phyloP scores from a whole-genome alignment of 2,888 invertebrate species.

The Dugesia japonica region DNA sequence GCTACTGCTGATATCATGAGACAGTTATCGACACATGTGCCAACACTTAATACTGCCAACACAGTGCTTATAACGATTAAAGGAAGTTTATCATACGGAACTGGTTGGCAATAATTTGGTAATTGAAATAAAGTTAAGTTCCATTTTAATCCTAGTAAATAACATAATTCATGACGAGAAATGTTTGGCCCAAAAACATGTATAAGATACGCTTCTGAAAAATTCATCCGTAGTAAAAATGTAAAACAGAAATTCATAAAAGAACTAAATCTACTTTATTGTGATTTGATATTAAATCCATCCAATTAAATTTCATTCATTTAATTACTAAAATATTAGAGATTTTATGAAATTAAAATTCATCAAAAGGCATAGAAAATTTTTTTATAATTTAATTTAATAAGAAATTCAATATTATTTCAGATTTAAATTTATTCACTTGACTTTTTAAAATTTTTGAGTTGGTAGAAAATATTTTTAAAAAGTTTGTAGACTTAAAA shows the following conservation, averaged over 20 bases:
- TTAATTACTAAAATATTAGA: too few relatives aligned
- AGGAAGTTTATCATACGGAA: background rate
- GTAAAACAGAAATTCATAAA: background rate
- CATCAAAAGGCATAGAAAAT: too few relatives aligned
- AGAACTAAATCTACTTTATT: background rate
- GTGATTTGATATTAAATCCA: background rate
- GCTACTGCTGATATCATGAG: constrained; percentile 52
- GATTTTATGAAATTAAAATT: too few relatives aligned
- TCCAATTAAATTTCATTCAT: background rate
- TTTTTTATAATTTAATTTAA: too few relatives aligned
- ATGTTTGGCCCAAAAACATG: background rate
- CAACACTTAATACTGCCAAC: constrained; percentile 43
- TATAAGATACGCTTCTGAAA: background rate
- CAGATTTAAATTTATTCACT: too few relatives aligned
- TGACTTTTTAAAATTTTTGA: too few relatives aligned
- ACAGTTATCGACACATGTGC: constrained; percentile 51
- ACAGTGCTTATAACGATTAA: constrained; percentile 39
- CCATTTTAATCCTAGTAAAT: background rate
- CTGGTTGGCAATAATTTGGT: background rate
- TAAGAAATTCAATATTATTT: too few relatives aligned
- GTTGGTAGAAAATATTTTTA: too few relatives aligned
- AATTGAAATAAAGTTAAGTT: background rate
- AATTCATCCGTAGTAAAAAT: background rate
- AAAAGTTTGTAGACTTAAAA: too few relatives aligned
- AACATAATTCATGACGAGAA: background rate